Base-by-base conservation (phyloP, 2,888 invertebrate genomes). In the Thymelicus sylvestris region DNA sequence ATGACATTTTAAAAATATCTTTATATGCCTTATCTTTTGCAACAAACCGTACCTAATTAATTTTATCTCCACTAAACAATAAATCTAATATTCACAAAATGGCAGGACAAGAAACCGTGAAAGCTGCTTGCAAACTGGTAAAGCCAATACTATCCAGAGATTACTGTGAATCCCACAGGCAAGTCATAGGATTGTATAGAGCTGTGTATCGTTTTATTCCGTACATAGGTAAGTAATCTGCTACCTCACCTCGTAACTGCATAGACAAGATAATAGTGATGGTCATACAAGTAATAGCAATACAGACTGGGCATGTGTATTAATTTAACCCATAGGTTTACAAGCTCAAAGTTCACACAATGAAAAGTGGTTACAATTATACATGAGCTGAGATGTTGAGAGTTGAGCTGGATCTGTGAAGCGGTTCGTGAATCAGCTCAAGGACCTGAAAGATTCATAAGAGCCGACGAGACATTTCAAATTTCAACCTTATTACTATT, bases 191-290 rank as follows among this genome's bases (percentile, higher is more conserved):
- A 83, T 94, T 99, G 57, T 99, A 99, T 85, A 97, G 96, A 90
- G 97, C 97, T 59, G 98, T 98, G 96, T 98, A 96, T 87, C 95
- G 98, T 67, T 97, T 98, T 85, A 95, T 98, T 72, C 98, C 98
- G 0, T 96, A 96, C 79, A 95, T 98, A 77, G 94, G 98, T 98
- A 93, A 93, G 64, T 66, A 66, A 52, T 52, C 1, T 12, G 8
- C 15, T 52, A 19, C 50, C 12, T 44, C 0, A 4, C 8, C 41
- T 41, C 41, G 8, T 8, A 41, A 8, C 8, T 8, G 1, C 3
- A 41, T 41, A 8, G 41, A 8, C 1, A 8, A 41, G 1, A 41
- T 7, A 8, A 41, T 7, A 41, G 7, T 41, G 41, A 41, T 10
- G 3, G 31, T 31, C 31, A 31, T 31, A 31, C 31, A 31, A 2